Base-by-base conservation (phyloP, 2,888 invertebrate species). In the Eupithecia exiguata region DNA sequence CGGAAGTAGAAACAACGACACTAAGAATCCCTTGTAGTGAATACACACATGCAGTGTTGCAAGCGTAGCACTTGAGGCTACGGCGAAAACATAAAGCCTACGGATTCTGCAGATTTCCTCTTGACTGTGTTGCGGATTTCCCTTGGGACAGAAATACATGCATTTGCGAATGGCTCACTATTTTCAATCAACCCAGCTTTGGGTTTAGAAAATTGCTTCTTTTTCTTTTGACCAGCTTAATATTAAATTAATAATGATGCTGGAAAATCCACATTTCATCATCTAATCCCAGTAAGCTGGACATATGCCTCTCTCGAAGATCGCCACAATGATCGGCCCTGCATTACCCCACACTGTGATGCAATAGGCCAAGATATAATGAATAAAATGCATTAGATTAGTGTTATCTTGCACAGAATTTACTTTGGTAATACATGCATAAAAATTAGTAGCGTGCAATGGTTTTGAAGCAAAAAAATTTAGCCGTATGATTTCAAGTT, bases 21-120 rank as follows among this genome's bases (percentile, higher is more conserved):
- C 61, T 18, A 69, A 38, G 67, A 46, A 69, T 43, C 70, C 40
- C 25, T 61, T 49, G 36, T 65, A 36, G 77, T 96, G 95, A 80
- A 74, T 79, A 77, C 96, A 96, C 83, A 96, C 95, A 87, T 96
- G 96, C 83, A 98, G 94, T 14, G 63, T 36, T 36, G 63, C 81
- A 96, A 96, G 74, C 98, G 65, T 94, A 38, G 70, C 97, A 81
- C 40, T 30, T 40, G 46, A 1, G 36, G 97, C 97, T 95, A 99
- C 98, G 95, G 98, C 97, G 91, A 99, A 96, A 94, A 90, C 76
- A 91, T 77, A 81, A 86, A 88, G 79, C 86, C 80, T 79, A 92
- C 81, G 25, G 87, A 84, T 76, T 79, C 78, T 83, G 94, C 96
- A 97, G 96, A 98, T 97, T 98, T 99, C 96, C 99, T 99, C 96